phyloP scores from a whole-genome alignment of 1,140 invertebrate genomes.

The Rhynchophorus ferrugineus region DNA sequence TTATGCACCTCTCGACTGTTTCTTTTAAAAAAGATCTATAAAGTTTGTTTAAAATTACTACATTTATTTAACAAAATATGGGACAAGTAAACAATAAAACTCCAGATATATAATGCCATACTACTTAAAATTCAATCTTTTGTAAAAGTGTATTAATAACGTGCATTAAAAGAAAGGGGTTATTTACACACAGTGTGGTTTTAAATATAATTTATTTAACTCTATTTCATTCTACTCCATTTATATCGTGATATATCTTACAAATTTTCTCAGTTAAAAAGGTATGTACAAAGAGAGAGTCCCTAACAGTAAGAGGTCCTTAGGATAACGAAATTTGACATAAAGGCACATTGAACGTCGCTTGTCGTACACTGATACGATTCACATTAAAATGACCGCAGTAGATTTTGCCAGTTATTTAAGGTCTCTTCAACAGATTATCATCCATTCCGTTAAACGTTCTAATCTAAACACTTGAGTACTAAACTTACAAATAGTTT shows the following conservation, averaged over 20 bases:
- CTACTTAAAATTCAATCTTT: no score
- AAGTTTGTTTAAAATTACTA: no score
- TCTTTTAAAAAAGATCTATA: no score
- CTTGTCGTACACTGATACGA: constrained; percentile 7
- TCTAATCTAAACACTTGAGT: background rate
- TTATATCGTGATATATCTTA: background rate
- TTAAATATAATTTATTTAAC: background rate
- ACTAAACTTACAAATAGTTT: background rate
- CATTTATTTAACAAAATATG: no score
- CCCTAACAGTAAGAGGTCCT: background rate
- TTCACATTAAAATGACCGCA: background rate
- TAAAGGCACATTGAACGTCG: constrained; percentile 19
- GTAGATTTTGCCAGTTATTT: background rate
- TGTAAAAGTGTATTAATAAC: no score
- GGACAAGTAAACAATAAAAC: no score
- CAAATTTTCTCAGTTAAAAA: background rate
- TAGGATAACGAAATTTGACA: constrained; percentile 3
- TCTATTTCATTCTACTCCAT: background rate
- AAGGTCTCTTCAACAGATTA: background rate
- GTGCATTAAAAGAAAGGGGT: no score
- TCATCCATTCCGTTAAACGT: no score
- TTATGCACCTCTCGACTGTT: no score
- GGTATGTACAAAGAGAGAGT: background rate
- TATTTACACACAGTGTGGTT: background rate
- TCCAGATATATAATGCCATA: no score